Percentiles rank a stretch among this genome's conserved stretches.
Evolutionary conservation across 1,140 invertebrate genomes (phyloP).

Genomic region (Hyposmocoma kahamanoa): DNA sequence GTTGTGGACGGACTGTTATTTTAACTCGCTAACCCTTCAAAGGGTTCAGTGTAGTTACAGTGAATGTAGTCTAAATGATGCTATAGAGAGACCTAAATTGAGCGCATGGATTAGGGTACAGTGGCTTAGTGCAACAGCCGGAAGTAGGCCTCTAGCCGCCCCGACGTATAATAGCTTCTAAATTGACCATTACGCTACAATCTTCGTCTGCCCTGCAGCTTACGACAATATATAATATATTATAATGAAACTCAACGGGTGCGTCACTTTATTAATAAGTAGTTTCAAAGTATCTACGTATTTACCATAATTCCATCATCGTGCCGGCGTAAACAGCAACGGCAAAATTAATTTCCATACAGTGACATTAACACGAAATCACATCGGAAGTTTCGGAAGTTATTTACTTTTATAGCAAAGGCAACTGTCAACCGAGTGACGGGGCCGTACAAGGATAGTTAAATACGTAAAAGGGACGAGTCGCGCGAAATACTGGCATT

Average conservation of each 20-base stretch:
- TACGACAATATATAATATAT: no score
- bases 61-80: constrained; percentile 48
- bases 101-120: constrained; percentile 59
- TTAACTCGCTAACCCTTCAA: neutral
- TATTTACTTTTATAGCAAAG: constrained; percentile 65
- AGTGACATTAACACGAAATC: constrained; percentile 47
- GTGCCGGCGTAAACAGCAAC: constrained; percentile 10
- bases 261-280: no score
- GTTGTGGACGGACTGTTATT: neutral
- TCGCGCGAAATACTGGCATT: constrained; percentile 64
- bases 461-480: constrained; percentile 69
- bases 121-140: constrained; percentile 67
- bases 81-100: constrained; percentile 65
- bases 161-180: constrained; percentile 67
- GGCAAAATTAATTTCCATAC: constrained; percentile 50
- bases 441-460: constrained; percentile 53
- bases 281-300: neutral
- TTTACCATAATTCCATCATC: constrained; percentile 4
- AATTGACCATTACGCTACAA: constrained; percentile 65
- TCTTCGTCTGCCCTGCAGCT: constrained; percentile 31
- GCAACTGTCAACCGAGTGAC: constrained; percentile 50
- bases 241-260: no score
- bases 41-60: constrained; percentile 33
- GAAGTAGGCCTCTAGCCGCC: constrained; percentile 68
- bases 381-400: constrained; percentile 57